Percentiles rank a stretch among this genome's conserved stretches.
These are phyloP conservation scores for Pseudochromis fuscus DNA, from an alignment of 2,797 vertebrate genomes.

Conservation along the genomic window DNA sequence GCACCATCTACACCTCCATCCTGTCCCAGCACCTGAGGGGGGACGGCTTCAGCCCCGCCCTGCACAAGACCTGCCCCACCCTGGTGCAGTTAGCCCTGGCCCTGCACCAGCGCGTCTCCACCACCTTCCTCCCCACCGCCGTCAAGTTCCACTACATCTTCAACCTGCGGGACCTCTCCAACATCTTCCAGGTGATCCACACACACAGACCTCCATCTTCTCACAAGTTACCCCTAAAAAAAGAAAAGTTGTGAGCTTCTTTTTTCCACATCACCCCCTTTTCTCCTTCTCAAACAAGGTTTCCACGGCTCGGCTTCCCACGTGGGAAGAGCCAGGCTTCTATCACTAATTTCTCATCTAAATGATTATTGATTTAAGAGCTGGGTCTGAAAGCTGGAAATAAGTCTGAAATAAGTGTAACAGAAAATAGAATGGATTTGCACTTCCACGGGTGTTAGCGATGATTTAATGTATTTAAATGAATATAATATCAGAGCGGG, in stretches of 20 bases:
- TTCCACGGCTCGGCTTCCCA: constrained; percentile 57
- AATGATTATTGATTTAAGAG: constrained; percentile 84
- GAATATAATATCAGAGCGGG: constrained; percentile 76
- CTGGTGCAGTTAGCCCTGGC: constrained; percentile 88
- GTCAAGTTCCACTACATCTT: constrained; percentile 98
- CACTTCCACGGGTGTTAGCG: constrained; percentile 75
- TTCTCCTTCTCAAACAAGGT: constrained; percentile 12
- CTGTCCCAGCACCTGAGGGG: constrained; percentile 87
- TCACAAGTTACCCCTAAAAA: constrained; percentile 25
- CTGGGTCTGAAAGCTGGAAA: constrained; percentile 65
- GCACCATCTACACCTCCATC: constrained; percentile 94
- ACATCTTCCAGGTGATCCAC: constrained; percentile 93
- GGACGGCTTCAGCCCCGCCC: constrained; percentile 80
- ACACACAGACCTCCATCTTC: constrained; percentile 14
- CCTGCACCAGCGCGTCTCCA: constrained; percentile 88
- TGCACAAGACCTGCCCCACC: constrained; percentile 86
- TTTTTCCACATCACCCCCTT: constrained; percentile 9
- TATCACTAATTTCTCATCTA: constrained; percentile 82
- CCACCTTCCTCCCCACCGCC: constrained; percentile 92
- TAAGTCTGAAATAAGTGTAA: constrained; percentile 75
- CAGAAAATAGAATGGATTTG: constrained; percentile 77
- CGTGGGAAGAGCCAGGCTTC: constrained; percentile 63
- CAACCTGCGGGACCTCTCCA: constrained; percentile 95
- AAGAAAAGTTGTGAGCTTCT: constrained; percentile 29
- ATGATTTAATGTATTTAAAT: constrained; percentile 84